Base-by-base conservation (phyloP, 2,888 invertebrate species). In the Cosmia trapezina region DNA sequence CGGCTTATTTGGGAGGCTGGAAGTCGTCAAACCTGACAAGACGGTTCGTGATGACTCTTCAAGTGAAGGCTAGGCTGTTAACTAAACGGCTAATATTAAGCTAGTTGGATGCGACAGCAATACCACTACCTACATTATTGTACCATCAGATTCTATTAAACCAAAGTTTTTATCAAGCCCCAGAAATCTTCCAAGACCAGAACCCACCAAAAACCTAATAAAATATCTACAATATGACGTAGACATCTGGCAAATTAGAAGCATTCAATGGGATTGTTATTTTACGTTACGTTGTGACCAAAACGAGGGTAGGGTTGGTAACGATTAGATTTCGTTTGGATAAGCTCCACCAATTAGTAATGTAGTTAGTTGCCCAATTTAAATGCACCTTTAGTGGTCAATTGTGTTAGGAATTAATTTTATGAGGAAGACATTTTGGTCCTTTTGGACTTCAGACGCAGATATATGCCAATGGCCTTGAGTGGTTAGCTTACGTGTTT, bases 271-370 rank as follows among this genome's bases (percentile, higher is more conserved):
- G 79, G 62, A 66, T 53, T 74, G 66, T 80, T 78, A 76, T 60
- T 76, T 70, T 60, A 74, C 70, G 57, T 78, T 64, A 71, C 56
- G 6, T 17, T 54, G n/a, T 17, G n/a, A 33, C 63, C 43, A 22
- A 43, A 71, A 79, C 76, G 78, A 81, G 83, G 86, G 82, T 83
- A 59, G 63, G 53, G 59, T 79, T 56, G 41, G 51, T 68, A 75
- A 80, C 75, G 81, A 86, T 86, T 80, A 87, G 81, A 86, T 86
- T 83, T 57, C 61, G 53, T 65, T 74, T 61, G 76, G 86, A 87
- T 86, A 87, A 83, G 83, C 73, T 45, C 61, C 57, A 53, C 73
- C 78, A 81, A 86, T 86, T 86, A 86, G 78, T 70, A 68, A 75
- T 65, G 72, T 75, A 75, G 83, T 81, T 80, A 81, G 71, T 51